Conservation (phyloP, 2,888 invertebrate genomes). For the Rosalia funebris region DNA sequence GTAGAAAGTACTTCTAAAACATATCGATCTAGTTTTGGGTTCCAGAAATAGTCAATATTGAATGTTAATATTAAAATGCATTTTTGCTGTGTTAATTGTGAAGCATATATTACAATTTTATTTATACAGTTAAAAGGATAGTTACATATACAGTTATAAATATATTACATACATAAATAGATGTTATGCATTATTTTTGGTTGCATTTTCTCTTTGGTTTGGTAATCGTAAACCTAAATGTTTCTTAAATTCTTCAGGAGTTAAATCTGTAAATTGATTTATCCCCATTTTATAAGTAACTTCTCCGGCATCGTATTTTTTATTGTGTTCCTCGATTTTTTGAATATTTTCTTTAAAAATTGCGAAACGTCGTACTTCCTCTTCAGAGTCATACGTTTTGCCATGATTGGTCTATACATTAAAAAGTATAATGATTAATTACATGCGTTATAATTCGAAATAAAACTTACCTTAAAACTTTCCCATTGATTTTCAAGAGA, state of each 20-base stretch:
- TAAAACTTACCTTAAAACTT: conserved; percentile 5
- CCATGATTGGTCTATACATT: conserved; percentile 28
- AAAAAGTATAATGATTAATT: background rate
- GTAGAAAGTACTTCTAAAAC: too few relatives aligned
- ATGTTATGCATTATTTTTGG: background rate
- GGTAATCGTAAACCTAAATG: background rate
- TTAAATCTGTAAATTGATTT: conserved; percentile 42
- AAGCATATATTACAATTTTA: too few relatives aligned
- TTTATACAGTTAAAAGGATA: too few relatives aligned
- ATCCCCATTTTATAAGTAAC: conserved; percentile 37
- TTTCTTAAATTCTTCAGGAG: conserved; percentile 34
- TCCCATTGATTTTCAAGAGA: conserved; percentile 8
- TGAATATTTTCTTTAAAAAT: conserved; percentile 41
- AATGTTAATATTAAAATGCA: too few relatives aligned
- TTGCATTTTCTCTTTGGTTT: background rate
- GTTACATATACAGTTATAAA: background rate
- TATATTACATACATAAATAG: background rate
- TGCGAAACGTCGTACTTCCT: conserved; percentile 37
- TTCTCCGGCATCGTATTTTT: conserved; percentile 41
- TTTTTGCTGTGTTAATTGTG: too few relatives aligned
- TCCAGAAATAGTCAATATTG: too few relatives aligned
- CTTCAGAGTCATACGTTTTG: conserved; percentile 38
- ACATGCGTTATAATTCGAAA: background rate
- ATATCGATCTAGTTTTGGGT: too few relatives aligned
- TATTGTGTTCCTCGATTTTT: conserved; percentile 44